Conservation (phyloP, 2,888 invertebrate genomes). For the Zelleria hepariella region DNA sequence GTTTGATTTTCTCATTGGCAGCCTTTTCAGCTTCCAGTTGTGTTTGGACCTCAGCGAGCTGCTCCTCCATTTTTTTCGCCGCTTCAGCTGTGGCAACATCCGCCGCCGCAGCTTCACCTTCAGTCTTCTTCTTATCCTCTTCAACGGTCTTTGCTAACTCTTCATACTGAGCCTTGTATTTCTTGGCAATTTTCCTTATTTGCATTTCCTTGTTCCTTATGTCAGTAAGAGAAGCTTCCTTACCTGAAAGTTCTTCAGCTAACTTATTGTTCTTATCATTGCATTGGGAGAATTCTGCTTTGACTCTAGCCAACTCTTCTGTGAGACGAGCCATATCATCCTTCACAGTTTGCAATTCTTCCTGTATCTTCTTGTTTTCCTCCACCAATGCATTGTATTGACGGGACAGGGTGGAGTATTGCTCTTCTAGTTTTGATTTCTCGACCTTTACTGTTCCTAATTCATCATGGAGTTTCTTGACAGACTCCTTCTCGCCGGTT, state of each 20-base stretch:
- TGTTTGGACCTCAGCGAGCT: constrained; percentile 49
- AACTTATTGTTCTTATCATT: constrained; percentile 75
- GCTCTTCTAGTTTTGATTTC: constrained; percentile 78
- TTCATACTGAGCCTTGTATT: constrained; percentile 90
- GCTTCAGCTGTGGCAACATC: constrained; percentile 53
- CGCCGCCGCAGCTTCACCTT: constrained; percentile 66
- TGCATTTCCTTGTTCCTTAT: constrained; percentile 79
- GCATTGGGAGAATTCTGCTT: constrained; percentile 69
- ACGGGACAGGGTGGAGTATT: constrained; percentile 72
- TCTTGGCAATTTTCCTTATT: constrained; percentile 91
- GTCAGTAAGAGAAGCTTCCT: constrained; percentile 78
- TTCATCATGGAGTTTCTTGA: constrained; percentile 79
- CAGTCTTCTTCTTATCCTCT: constrained; percentile 72
- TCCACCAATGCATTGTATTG: constrained; percentile 73
- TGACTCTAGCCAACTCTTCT: constrained; percentile 76
- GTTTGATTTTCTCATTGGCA: constrained; percentile 76
- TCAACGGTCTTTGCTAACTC: constrained; percentile 79
- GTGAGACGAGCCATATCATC: constrained; percentile 71
- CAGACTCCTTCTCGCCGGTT: constrained; percentile 80
- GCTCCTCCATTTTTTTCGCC: constrained; percentile 67
- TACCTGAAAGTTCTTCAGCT: constrained; percentile 75
- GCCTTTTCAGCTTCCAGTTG: constrained; percentile 60
- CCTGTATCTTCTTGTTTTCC: constrained; percentile 75
- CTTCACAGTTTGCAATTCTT: constrained; percentile 74
- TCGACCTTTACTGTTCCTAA: constrained; percentile 74